These are phyloP conservation scores for Muscicapa striata DNA, from an alignment of 2,797 vertebrate genomes.

Conservation along the genomic window DNA sequence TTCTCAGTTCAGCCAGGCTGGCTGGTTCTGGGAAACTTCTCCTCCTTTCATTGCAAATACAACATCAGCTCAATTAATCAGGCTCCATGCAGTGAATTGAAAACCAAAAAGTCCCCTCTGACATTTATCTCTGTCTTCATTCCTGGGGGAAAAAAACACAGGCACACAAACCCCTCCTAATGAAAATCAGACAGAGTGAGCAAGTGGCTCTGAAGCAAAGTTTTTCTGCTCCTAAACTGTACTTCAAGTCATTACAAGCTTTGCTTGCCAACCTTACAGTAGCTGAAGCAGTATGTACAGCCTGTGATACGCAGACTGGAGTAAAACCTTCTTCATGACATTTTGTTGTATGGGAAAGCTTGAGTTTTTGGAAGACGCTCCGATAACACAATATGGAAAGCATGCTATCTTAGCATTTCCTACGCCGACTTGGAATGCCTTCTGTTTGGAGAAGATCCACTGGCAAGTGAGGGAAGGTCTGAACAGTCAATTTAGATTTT, in stretches of 20 bases:
- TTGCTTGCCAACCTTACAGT: slow-evolving; percentile 61
- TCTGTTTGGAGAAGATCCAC: slow-evolving; percentile 79
- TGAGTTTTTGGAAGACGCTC: slow-evolving; percentile 76
- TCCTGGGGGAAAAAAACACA: slow-evolving; percentile 3
- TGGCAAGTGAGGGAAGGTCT: slow-evolving; percentile 81
- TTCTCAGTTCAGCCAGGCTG: not conserved
- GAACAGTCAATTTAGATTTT: slow-evolving; percentile 83
- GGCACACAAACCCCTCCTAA: slow-evolving; percentile 20
- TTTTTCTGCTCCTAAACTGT: slow-evolving; percentile 69
- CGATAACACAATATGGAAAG: slow-evolving; percentile 78
- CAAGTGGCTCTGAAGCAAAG: slow-evolving; percentile 48
- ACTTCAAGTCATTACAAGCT: slow-evolving; percentile 64
- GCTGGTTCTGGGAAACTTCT: slow-evolving; percentile 1
- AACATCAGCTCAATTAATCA: slow-evolving; percentile 9
- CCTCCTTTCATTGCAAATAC: not conserved
- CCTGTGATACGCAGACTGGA: slow-evolving; percentile 73
- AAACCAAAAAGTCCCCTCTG: slow-evolving; percentile 33
- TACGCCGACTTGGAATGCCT: slow-evolving; percentile 78
- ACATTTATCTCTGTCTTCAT: slow-evolving; percentile 54
- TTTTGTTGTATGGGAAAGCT: slow-evolving; percentile 77
- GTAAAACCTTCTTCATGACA: slow-evolving; percentile 76
- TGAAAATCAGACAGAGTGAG: slow-evolving; percentile 51
- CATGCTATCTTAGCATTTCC: slow-evolving; percentile 78
- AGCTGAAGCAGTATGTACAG: slow-evolving; percentile 64
- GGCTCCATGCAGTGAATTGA: not conserved